A percentile compares a stretch with the other conserved stretches of the same genome.
Evolutionary conservation across 2,888 invertebrate species (phyloP).

Genomic region (Andrena marginata): DNA sequence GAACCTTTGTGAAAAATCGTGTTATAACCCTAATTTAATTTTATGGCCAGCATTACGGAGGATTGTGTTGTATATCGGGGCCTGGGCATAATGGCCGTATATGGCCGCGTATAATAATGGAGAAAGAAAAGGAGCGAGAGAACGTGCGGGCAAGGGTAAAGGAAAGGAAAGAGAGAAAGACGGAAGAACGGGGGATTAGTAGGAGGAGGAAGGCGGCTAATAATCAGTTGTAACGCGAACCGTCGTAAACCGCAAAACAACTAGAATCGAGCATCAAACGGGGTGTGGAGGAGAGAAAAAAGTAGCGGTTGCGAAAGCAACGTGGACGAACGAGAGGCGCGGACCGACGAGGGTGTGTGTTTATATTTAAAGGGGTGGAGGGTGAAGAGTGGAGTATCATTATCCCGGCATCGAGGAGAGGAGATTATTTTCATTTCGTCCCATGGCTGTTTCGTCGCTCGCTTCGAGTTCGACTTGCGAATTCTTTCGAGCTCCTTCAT

Average conservation of each 20-base stretch:
- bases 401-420: slow-evolving; percentile 64
- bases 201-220: slow-evolving; percentile 77
- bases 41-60: slow-evolving; percentile 84
- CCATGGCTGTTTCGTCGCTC: slow-evolving; percentile 18
- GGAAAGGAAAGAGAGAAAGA: slow-evolving; percentile 51
- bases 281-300: slow-evolving; percentile 51
- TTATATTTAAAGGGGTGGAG: slow-evolving; percentile 72
- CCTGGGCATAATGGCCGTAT: slow-evolving; percentile 73
- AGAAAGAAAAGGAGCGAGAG: slow-evolving; percentile 56
- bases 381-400: slow-evolving; percentile 66
- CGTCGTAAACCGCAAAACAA: slow-evolving; percentile 84
- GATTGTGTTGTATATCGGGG: slow-evolving; percentile 81
- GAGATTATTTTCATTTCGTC: slow-evolving; percentile 54
- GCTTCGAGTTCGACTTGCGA: slow-evolving; percentile 25
- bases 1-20: slow-evolving; percentile 85
- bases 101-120: slow-evolving; percentile 76
- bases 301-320: slow-evolving; percentile 55
- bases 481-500: slow-evolving; percentile 53
- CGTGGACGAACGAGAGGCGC: slow-evolving; percentile 49
- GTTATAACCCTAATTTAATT: slow-evolving; percentile 86
- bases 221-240: slow-evolving; percentile 85
- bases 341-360: slow-evolving; percentile 65
- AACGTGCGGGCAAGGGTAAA: slow-evolving; percentile 53
- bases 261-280: slow-evolving; percentile 76
- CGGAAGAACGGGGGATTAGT: slow-evolving; percentile 55